Base-by-base conservation (phyloP, 2,888 invertebrate genomes). In the Mylabris sibirica region DNA sequence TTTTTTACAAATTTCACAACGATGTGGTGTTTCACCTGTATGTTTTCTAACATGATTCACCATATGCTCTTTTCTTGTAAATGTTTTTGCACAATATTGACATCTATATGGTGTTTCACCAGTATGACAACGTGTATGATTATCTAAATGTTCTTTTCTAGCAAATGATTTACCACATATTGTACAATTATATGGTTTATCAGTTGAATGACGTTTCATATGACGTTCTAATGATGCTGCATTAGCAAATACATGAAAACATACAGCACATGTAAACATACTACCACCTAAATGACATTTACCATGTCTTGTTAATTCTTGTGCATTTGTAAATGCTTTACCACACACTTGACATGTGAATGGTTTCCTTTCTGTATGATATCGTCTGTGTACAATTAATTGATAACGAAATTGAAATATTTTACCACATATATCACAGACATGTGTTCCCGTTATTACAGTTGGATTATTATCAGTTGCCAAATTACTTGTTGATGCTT, bases 331-430 rank as follows among this genome's bases (percentile, higher is more conserved):
- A 81, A 94, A 95, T 24, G 94, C 93, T 79, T 93, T 92, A 34
- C 94, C 94, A 81, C 94, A 95, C 49, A 94, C 93, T 69, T 88
- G 88, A 77, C 89, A 89, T 70, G 93, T 93, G 81, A 93, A 94
- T 59, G 94, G 94, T 83, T 95, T 95, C 75, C 92, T 89, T 85
- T 95, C 94, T 57, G 92, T 93, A 79, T 95, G 95, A 84, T 95
- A 95, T 77, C 95, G 90, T 79, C 93, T 75, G 62, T 95, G 95
- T 57, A 95, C 94, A 78, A 95, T 95, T 69, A 95, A 88, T 82
- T 95, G 95, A 85, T 95, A 95, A 68, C 94, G 90, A 84, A 93
- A 95, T 79, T 93, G 93, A 85, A 95, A 95, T 86, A 93, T 92
- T 86, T 95, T 94, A 64, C 93, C 93, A 79, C 95, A 95, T 70